Base-by-base conservation (phyloP, 2,888 invertebrate genomes). In the Leptinotarsa rubiginosa region DNA sequence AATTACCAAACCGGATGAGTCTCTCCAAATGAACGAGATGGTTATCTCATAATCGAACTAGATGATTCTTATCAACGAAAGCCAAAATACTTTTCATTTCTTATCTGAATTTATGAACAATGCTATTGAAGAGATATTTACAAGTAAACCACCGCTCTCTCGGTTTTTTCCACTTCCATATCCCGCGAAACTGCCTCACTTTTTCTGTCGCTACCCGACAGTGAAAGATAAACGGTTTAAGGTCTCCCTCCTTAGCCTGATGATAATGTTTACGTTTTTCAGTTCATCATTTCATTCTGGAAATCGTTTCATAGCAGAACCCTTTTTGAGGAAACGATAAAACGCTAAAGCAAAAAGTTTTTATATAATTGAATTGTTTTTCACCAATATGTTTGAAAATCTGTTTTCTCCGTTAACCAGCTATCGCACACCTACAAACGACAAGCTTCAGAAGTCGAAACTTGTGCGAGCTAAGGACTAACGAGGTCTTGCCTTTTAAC, bases 181-280 rank as follows among this genome's bases (percentile, higher is more conserved):
- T 12, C 18, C 20, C 56, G 15, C 12, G 20, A 22, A 13, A 22
- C 20, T 56, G 18, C 22, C 18, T 4, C 13, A 49, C 15, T 49
- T 22, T 56, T 56, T 56, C 13, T 56, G 56, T 54, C 4, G 54
- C 20, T 16, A 15, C 13, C 20, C 56, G 13, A 13, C 22, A 49
- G 20, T 56, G 56, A 20, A 22, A 56, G 22, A 56, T 56, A 56
- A 56, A 18, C 56, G 56, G 56, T 20, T 56, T 56, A 56, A 20
- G 15, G 22, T 56, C 56, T 31, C 18, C 22, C 20, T 56, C 15
- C 56, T 56, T 2, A 56, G 22, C 56, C 13, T 22, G 56, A 56
- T 56, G 56, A 22, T 15, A 22, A 0, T 56, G 15, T 56, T 56
- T 22, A 56, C 56, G 1, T 56, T 56, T 56, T 56, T 22, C 13